Conservation (phyloP, 2,888 invertebrate genomes). For the Serripes groenlandicus region DNA sequence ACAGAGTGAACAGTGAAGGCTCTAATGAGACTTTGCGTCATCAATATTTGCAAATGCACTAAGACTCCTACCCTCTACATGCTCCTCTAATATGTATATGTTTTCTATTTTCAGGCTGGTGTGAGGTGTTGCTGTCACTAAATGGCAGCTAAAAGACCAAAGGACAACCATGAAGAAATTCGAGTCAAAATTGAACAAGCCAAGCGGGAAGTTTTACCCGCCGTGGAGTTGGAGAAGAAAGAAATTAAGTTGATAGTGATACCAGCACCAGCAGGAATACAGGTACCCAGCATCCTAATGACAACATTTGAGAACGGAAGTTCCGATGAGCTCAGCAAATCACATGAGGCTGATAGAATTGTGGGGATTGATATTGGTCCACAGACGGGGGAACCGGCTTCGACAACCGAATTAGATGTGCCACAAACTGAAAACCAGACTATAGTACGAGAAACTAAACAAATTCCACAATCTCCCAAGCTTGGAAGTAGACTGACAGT, state of each 20-base stretch:
- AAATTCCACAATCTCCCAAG: constrained; percentile 57
- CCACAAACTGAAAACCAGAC: constrained; percentile 34
- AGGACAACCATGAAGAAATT: constrained; percentile 72
- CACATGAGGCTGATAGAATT: constrained; percentile 71
- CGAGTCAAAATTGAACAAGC: constrained; percentile 74
- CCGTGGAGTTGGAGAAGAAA: constrained; percentile 77
- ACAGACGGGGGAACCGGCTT: constrained; percentile 68
- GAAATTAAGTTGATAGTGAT: constrained; percentile 76
- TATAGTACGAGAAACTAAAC: constrained; percentile 37
- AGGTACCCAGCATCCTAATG: constrained; percentile 64
- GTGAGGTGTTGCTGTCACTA: constrained; percentile 68
- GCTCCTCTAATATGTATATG: too few relatives aligned
- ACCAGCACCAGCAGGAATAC: constrained; percentile 46
- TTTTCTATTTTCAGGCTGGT: constrained; percentile 63
- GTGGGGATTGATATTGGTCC: constrained; percentile 77
- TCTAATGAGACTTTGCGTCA: too few relatives aligned
- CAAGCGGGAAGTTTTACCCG: constrained; percentile 73
- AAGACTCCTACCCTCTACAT: too few relatives aligned
- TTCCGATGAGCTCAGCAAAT: constrained; percentile 42
- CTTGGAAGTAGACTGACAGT: constrained; percentile 61
- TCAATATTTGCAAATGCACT: too few relatives aligned
- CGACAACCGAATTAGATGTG: constrained; percentile 29
- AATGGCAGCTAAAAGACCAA: constrained; percentile 75
- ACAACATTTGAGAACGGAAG: constrained; percentile 62
- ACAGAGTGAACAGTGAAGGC: too few relatives aligned